A percentile compares a stretch with the other conserved stretches of the same genome.
phyloP scores from a whole-genome alignment of 2,888 invertebrate genomes.

The Chymomyza fuscimana region DNA sequence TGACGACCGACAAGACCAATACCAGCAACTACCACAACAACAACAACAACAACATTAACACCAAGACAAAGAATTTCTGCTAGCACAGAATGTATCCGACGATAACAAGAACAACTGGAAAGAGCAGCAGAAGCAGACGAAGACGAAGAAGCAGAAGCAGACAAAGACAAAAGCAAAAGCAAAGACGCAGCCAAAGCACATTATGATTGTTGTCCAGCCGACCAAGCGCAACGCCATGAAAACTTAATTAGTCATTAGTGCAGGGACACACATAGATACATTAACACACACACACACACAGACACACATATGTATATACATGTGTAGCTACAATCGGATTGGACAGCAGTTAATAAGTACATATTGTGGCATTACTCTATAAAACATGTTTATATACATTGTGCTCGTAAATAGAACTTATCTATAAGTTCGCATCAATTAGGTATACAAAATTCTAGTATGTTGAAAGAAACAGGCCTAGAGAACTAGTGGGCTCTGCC shows the following conservation, averaged over 20 bases:
- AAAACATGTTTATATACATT: neutral
- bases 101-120: neutral
- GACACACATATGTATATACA: conserved; percentile 5
- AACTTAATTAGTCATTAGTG: conserved; percentile 73
- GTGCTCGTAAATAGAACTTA: neutral
- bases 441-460: too few relatives aligned
- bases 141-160: neutral
- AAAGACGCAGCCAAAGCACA: neutral
- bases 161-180: conserved; percentile 5
- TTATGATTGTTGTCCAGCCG: neutral
- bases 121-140: conserved; percentile 6
- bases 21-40: neutral
- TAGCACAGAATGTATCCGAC: neutral
- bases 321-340: neutral
- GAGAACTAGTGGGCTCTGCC: neutral
- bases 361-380: neutral
- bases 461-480: neutral
- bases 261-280: conserved; percentile 50
- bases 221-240: conserved; percentile 56
- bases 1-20: conserved; percentile 2
- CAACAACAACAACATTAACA: conserved; percentile 5
- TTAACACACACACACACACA: conserved; percentile 14
- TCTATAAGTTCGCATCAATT: neutral
- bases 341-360: neutral
- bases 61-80: neutral